Base-by-base conservation (phyloP, 1,140 invertebrate species). In the Monomorium pharaonis region DNA sequence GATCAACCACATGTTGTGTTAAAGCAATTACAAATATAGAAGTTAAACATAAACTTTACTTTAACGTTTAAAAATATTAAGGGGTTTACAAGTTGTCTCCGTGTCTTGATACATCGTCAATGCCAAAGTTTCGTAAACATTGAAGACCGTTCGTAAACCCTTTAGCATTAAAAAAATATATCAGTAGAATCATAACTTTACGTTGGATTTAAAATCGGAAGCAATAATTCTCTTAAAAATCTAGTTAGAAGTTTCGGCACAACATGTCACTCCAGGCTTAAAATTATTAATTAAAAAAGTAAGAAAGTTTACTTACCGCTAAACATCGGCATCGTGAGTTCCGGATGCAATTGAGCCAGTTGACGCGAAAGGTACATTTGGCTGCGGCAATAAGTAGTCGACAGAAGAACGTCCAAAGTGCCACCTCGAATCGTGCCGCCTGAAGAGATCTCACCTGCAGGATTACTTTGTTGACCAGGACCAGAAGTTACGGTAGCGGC, bases 291-390 rank as follows among this genome's bases (percentile, higher is more conserved):
- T 16, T 47, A 24, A 21, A 60, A 47, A 24, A 0, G 4, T 42
- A 60, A 49, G 0, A 37, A 16, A 16, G 42, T 72, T 0, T 80
- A 94, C 94, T 96, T 94, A 99, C 98, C 98, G 93, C 99, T 99
- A 95, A 99, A 99, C 97, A 99, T 99, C 0, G 99, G 98, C 98
- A 99, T 99, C 12, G 99, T 99, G 0, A 99, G 96, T 92, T 99
- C 99, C 0, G 99, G 98, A 94, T 99, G 99, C 14, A 99, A 95
- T 78, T 98, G 97, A 0, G 99, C 98, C 84, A 99, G 95, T 92
- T 99, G 98, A 78, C 98, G 96, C 0, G 98, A 99, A 3, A 99
- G 96, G 94, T 98, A 98, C 91, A 98, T 96, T 95, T 99, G 99
- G 51, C 98, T 98, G 49, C 98, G 96, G 92, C 98, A 99, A 95